Conservation (phyloP, 1,140 invertebrate genomes). For the Leptinotarsa lineolata region DNA sequence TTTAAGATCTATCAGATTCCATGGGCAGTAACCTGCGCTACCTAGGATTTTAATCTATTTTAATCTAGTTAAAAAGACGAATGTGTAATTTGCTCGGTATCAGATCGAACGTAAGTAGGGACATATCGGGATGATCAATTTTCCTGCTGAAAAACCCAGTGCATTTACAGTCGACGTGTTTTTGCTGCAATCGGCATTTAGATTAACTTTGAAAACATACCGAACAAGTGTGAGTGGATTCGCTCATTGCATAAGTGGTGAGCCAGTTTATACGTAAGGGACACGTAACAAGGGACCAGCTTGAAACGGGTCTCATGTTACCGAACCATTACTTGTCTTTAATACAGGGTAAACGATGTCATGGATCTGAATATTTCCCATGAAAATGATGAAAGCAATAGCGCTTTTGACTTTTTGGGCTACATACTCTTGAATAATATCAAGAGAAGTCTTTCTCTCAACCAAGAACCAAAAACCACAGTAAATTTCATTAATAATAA, state of each 20-base stretch:
- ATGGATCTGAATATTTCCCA: no score
- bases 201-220: constrained; percentile 12
- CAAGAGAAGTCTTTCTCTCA: no score
- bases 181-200: constrained; percentile 20
- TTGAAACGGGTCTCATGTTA: not conserved
- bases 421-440: no score
- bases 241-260: constrained; percentile 14
- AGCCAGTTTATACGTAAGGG: not conserved
- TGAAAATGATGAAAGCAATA: no score
- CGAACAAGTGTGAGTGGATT: constrained; percentile 12
- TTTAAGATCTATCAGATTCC: constrained; percentile 39
- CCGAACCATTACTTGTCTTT: not conserved
- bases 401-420: no score
- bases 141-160: constrained; percentile 11
- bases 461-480: no score
- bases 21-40: constrained; percentile 32
- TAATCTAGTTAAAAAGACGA: constrained; percentile 23
- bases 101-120: constrained; percentile 4
- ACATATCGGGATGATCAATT: constrained; percentile 17
- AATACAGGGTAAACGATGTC: not conserved
- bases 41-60: constrained; percentile 30
- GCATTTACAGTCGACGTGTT: constrained; percentile 5
- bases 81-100: constrained; percentile 26
- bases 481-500: no score
- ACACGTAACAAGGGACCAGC: not conserved